Evolutionary conservation across 2,888 invertebrate genomes (phyloP), one percentile per base, ranked within the genome.

Genomic region (Brenthis ino): DNA sequence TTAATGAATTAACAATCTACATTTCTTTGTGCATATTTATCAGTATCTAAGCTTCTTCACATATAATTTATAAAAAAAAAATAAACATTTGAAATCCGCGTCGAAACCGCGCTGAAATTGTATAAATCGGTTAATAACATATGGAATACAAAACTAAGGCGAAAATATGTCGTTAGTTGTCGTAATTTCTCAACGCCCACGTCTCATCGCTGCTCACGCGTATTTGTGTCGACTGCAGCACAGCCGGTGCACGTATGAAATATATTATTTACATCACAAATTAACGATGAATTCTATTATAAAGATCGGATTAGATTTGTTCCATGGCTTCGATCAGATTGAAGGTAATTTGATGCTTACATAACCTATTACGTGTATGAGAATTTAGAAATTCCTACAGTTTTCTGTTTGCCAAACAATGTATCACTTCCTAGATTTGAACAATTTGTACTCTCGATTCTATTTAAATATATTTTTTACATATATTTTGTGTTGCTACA

Each of bases 161-260:
- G 50, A 70, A 70, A 70, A 69, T 71, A 71, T 61, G 57, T 69
- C 56, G 71, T 69, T 56, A 20, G 71, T 64, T 63, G 69, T 68
- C 68, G 73, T 70, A 68, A 73, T 70, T 72, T 57, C 64, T 55
- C 63, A 67, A 66, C 75, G 67, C 77, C 77, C 74, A 75, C 77
- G 75, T 74, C 56, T 66, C 68, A 66, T 69, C 60, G 56, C 54
- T 57, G 67, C 72, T 71, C 71, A 69, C 63, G 74, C 72, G 73
- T 74, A 78, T 76, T 77, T 74, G 77, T 74, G 74, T 72, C 71
- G 67, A 75, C 71, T 73, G 72, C 74, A 73, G 69, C 70, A 69
- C 57, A 56, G 57, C 55, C 71, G 71, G 72, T 70, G 72, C 77
- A 75, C 77, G 77, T 75, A 75, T 75, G 71, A 73, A 68, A 74